Conservation (phyloP, 2,113 vertebrate species). For the Aphyosemion australe region DNA sequence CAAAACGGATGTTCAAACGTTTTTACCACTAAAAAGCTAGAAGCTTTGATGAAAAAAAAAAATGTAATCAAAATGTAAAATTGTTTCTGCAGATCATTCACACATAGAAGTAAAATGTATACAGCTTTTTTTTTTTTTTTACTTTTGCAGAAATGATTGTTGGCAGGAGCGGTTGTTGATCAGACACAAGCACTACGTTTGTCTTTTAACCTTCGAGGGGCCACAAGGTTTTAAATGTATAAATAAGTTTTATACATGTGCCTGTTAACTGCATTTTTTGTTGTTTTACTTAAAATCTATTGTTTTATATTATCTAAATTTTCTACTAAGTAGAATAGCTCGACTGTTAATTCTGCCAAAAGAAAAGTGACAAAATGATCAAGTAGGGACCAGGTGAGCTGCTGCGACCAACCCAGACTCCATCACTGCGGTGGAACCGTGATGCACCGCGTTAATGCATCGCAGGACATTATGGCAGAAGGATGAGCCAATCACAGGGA, state of each 20-base stretch:
- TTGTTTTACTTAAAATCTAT: conserved; percentile 65
- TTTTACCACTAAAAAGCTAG: conserved; percentile 65
- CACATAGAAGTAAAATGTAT: conserved; percentile 59
- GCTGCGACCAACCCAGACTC: conserved; percentile 23
- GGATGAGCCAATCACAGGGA: neutral
- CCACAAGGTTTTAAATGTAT: conserved; percentile 85
- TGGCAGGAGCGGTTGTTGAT: conserved; percentile 59
- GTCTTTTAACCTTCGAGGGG: conserved; percentile 75
- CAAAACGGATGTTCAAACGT: conserved; percentile 43
- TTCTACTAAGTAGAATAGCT: conserved; percentile 88
- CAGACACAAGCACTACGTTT: conserved; percentile 80
- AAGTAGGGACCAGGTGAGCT: conserved; percentile 38
- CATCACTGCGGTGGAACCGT: conserved; percentile 30
- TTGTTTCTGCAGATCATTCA: conserved; percentile 50
- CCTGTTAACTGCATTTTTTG: conserved; percentile 80
- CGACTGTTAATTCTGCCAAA: conserved; percentile 66
- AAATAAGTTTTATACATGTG: conserved; percentile 85
- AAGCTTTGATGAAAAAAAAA: conserved; percentile 45
- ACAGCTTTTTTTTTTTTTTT: conserved; percentile 69
- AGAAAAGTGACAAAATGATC: conserved; percentile 49
- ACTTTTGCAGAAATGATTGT: conserved; percentile 66
- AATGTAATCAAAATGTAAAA: conserved; percentile 40
- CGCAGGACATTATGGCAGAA: conserved; percentile 9
- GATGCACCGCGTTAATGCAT: conserved; percentile 26
- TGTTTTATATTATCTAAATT: conserved; percentile 77